phyloP scores from a whole-genome alignment of 2,797 vertebrate genomes.

The Phoeniculus purpureus region DNA sequence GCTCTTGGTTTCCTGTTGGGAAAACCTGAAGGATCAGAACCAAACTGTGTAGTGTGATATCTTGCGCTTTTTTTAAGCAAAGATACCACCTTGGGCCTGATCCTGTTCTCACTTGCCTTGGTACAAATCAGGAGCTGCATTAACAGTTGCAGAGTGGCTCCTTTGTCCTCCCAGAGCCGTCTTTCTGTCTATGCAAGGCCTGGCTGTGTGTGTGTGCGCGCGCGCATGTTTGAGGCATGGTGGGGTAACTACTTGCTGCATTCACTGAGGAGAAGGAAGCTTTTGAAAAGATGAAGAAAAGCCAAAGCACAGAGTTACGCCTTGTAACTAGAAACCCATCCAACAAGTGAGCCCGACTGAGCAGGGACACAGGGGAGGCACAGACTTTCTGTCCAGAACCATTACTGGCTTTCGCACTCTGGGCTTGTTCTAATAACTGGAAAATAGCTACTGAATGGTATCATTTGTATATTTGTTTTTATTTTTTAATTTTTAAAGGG shows the following conservation, averaged over 20 bases:
- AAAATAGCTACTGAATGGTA: constrained; percentile 44
- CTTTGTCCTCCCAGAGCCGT: neutral
- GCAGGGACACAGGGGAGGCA: neutral
- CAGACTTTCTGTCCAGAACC: neutral
- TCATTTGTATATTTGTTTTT: constrained; percentile 57
- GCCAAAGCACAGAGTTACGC: neutral
- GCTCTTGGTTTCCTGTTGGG: neutral
- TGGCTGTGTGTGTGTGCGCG: neutral
- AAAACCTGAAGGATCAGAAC: neutral
- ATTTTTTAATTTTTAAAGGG: constrained; percentile 41
- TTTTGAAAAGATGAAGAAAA: constrained; percentile 13
- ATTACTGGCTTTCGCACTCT: neutral
- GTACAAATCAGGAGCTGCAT: constrained; percentile 16
- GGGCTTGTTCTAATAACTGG: constrained; percentile 47
- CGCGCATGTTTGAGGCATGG: neutral
- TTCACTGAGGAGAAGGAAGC: neutral
- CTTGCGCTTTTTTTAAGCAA: neutral
- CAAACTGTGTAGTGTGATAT: neutral
- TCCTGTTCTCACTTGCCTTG: constrained; percentile 13
- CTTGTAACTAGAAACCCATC: constrained; percentile 22
- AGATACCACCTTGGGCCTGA: neutral
- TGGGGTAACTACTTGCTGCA: neutral
- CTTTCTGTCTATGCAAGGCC: neutral
- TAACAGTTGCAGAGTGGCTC: neutral
- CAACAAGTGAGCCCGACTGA: neutral